These are phyloP conservation scores for Hyla sarda DNA, from an alignment of 2,113 vertebrate genomes.

Conservation along the genomic window DNA sequence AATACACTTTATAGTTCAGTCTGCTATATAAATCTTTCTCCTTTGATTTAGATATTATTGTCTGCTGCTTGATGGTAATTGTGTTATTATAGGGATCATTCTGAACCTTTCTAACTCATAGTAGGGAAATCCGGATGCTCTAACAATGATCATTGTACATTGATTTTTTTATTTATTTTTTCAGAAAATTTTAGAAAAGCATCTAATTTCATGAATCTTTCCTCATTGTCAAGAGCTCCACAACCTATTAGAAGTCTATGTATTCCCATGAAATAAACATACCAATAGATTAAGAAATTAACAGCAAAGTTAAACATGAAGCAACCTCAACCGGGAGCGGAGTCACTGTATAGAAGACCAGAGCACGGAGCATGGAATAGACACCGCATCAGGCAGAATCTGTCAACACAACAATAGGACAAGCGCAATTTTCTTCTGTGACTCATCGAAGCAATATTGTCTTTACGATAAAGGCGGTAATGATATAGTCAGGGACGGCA, in stretches of 20 bases:
- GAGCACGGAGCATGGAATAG: neutral
- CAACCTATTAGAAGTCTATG: neutral
- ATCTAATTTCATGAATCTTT: neutral
- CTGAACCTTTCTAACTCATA: no score
- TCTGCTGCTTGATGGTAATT: neutral
- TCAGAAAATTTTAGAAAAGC: neutral
- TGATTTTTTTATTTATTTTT: neutral
- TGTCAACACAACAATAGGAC: conserved; percentile 5
- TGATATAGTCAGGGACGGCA: conserved; percentile 20
- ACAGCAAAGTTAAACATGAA: neutral
- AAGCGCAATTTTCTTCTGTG: neutral
- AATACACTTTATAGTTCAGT: no score
- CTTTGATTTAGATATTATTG: neutral
- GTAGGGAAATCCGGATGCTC: neutral
- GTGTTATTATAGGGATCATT: neutral
- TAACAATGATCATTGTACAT: neutral
- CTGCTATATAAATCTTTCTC: no score
- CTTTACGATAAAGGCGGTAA: conserved; percentile 23
- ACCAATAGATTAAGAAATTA: neutral
- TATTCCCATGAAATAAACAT: neutral
- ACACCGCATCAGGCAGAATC: neutral
- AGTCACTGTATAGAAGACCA: conserved; percentile 4
- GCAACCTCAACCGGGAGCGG: neutral
- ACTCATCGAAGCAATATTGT: conserved; percentile 40
- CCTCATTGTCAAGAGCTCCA: neutral